Percentiles rank a stretch among this genome's conserved stretches.
phyloP scores from a whole-genome alignment of 2,888 invertebrate genomes.

The Bembecia ichneumoniformis region DNA sequence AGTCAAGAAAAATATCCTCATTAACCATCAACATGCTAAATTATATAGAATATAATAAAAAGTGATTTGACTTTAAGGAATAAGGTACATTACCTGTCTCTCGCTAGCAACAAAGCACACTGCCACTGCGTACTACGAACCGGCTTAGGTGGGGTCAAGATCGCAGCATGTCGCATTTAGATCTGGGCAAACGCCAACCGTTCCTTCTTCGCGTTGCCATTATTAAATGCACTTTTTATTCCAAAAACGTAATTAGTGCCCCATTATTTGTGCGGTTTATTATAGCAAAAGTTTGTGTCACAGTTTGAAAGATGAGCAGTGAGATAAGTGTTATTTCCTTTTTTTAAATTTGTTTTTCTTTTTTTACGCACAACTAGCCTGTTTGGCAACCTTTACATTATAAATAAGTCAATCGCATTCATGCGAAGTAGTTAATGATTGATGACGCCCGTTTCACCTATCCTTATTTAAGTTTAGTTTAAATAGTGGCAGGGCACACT shows the following conservation, averaged over 20 bases:
- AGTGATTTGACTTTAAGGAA: neutral
- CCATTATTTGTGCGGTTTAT: neutral
- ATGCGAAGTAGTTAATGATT: too few species aligned
- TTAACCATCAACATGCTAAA: too few species aligned
- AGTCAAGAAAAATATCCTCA: too few species aligned
- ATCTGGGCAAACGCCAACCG: conserved; percentile 55
- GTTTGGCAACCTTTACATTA: too few species aligned
- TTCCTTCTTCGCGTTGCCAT: conserved; percentile 23
- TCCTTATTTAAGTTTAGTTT: too few species aligned
- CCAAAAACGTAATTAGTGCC: conserved; percentile 2
- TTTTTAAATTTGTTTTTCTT: too few species aligned
- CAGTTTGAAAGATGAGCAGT: neutral
- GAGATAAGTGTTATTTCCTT: too few species aligned
- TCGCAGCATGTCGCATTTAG: conserved; percentile 50
- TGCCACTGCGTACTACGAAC: conserved; percentile 28
- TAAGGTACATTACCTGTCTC: neutral
- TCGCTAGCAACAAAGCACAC: conserved; percentile 14
- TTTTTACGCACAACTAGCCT: too few species aligned
- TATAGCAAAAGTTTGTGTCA: neutral
- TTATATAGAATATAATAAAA: too few species aligned
- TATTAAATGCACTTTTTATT: conserved; percentile 14
- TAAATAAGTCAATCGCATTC: too few species aligned
- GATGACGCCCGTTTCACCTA: too few species aligned
- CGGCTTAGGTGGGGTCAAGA: conserved; percentile 58
- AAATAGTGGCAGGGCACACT: too few species aligned